Base-by-base conservation (phyloP, 2,113 vertebrate genomes). In the Promerops cafer region DNA sequence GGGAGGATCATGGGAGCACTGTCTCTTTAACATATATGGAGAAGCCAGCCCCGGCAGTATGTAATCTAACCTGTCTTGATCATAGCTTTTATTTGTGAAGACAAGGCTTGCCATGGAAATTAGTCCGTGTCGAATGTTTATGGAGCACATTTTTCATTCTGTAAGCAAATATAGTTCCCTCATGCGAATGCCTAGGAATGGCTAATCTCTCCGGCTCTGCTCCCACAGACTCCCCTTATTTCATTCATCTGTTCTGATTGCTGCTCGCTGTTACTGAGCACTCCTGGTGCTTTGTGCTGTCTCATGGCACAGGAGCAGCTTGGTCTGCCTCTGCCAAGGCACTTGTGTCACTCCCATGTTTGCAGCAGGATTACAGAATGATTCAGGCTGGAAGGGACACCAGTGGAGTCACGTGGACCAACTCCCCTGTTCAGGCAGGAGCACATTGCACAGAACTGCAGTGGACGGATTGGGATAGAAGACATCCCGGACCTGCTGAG, bases 101-200 rank as follows among this genome's bases (percentile, higher is more conserved):
- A 97, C 96, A 96, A 6, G 57, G 75, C 95, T 95, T 68, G 52
- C 94, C 14, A 31, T 50, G 92, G 96, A 97, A 97, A 97, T 96
- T 90, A 95, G 97, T 97, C 89, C 8, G 14, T 75, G 95, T 64
- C 95, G 59, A 61, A 57, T 96, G 97, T 96, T 98, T 97, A 96
- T 97, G 94, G 98, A 94, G 87, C 83, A 68, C 97, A 96, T 98
- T 98, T 98, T 97, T 98, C 97, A 98, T 97, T 90, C 97, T 97
- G 96, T 97, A 98, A 97, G 97, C 97, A 98, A 98, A 97, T 97
- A 97, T 60, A 96, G 97, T 96, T 97, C 97, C 94, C 97, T 71
- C 90, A 95, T 90, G 97, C 94, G 76, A 50, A 37, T 33, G 95
- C 95, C 87, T 66, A 45, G 86, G 60, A 65, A 56, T 8, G 27